These are phyloP conservation scores for Microtus californicus DNA, from an alignment of 2,797 vertebrate species.

Conservation along the genomic window DNA sequence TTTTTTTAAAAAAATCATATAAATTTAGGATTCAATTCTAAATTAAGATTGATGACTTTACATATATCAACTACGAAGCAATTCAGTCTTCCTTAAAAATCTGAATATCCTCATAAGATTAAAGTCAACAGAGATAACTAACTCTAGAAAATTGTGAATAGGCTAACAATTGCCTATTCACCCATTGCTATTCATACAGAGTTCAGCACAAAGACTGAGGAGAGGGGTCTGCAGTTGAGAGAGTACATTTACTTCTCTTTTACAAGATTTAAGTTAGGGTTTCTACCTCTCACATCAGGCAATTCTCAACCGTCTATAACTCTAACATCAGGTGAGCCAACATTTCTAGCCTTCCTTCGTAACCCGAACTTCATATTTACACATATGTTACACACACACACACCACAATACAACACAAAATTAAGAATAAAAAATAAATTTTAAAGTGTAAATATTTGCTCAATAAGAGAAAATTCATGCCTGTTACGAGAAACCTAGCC, in stretches of 20 bases:
- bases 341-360: neutral
- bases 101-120: neutral
- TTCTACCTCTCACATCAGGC: neutral
- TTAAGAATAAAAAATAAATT: neutral
- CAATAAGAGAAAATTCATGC: neutral
- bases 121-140: constrained; percentile 38
- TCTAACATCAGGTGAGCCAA: neutral
- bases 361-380: neutral
- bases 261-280: neutral
- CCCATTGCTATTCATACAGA: neutral
- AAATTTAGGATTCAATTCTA: neutral
- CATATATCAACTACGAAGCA: neutral
- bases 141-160: neutral
- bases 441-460: neutral
- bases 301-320: neutral
- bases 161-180: neutral
- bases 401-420: neutral
- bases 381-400: neutral
- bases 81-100: constrained; percentile 25
- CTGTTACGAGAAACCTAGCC: neutral
- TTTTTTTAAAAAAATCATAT: neutral
- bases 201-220: neutral
- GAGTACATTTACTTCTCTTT: neutral
- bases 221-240: neutral
- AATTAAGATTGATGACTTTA: neutral